These are phyloP conservation scores for Halcyon chelicuti DNA, from an alignment of 2,797 vertebrate genomes.

Conservation along the genomic window DNA sequence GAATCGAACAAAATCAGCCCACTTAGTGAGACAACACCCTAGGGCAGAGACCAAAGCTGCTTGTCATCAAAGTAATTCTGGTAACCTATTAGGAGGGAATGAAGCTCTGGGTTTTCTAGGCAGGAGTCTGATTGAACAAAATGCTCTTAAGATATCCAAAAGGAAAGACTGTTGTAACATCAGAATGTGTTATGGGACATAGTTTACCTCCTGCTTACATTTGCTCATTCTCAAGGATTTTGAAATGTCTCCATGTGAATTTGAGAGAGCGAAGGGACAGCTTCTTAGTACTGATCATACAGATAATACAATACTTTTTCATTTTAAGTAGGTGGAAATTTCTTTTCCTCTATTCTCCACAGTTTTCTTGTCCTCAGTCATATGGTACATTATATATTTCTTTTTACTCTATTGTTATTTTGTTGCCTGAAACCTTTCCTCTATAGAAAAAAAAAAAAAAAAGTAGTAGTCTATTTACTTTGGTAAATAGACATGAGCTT, in stretches of 20 bases:
- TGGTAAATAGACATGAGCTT: not conserved
- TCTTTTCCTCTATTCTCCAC: not conserved
- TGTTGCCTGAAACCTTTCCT: not conserved
- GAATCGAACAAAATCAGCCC: not conserved
- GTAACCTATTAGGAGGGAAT: not conserved
- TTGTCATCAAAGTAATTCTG: not conserved
- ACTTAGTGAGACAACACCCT: not conserved
- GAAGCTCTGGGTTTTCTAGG: not conserved
- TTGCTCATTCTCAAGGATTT: not conserved
- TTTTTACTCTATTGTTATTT: not conserved
- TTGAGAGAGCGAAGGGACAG: not conserved
- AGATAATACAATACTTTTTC: not conserved
- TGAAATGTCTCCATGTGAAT: not conserved
- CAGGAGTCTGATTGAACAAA: not conserved
- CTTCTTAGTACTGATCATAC: not conserved
- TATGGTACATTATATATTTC: not conserved
- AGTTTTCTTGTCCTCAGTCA: not conserved
- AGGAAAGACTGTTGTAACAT: not conserved
- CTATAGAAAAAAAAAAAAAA: not conserved
- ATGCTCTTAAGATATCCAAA: not conserved
- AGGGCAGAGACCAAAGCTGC: not conserved
- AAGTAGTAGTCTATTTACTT: not conserved
- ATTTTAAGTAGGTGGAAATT: not conserved
- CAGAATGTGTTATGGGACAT: not conserved
- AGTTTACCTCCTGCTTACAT: not conserved